Evolutionary conservation across 2,797 vertebrate genomes (phyloP).

Genomic region (Chloroceryle amazona): DNA sequence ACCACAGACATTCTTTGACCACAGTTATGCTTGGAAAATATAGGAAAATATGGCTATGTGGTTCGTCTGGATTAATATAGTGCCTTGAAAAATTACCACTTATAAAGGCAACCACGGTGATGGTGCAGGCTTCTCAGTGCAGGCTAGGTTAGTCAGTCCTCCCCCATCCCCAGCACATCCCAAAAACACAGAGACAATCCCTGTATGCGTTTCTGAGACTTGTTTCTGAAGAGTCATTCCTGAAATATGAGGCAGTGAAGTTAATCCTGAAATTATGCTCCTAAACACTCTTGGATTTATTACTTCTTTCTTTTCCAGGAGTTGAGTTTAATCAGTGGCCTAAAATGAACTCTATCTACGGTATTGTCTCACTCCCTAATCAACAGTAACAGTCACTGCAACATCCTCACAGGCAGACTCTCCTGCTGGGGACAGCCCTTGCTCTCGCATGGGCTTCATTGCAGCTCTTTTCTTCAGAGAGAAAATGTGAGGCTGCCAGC

Average conservation of each 20-base stretch:
- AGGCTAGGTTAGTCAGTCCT: neutral
- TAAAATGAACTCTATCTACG: conserved; percentile 38
- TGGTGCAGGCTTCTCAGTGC: neutral
- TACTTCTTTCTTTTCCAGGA: neutral
- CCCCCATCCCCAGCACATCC: neutral
- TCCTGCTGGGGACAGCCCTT: conserved; percentile 42
- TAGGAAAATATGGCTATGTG: neutral
- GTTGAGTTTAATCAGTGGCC: conserved; percentile 25
- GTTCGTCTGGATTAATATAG: neutral
- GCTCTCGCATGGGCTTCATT: neutral
- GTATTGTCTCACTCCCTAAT: conserved; percentile 66
- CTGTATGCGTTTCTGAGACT: neutral
- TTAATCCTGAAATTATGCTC: neutral
- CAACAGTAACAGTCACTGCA: neutral
- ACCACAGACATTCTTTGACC: neutral
- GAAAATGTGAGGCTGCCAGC: conserved; percentile 20
- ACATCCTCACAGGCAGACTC: conserved; percentile 20
- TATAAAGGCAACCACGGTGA: neutral
- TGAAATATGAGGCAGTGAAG: neutral
- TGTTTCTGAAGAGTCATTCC: neutral
- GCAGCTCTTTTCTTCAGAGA: conserved; percentile 13
- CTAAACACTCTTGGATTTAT: neutral
- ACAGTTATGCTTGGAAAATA: neutral
- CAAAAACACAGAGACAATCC: neutral
- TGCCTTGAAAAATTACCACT: neutral